phyloP scores from a whole-genome alignment of 2,888 invertebrate species.

The Pristionchus exspectatus region DNA sequence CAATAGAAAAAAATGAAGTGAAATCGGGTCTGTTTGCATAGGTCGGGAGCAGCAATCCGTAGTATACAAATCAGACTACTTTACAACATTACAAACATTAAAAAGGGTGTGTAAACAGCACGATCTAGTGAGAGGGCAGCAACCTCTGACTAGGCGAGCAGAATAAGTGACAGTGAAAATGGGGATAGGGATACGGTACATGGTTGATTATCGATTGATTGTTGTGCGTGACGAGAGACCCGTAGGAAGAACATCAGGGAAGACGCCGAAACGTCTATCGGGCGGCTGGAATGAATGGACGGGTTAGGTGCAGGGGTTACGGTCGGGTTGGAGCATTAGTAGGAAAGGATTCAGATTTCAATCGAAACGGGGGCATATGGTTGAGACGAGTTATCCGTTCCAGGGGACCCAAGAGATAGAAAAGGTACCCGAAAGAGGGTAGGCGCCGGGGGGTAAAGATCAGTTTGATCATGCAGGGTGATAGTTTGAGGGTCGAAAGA shows the following conservation, averaged over 20 bases:
- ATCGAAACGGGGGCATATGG: conserved; percentile 11
- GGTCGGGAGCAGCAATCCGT: conserved; percentile 26
- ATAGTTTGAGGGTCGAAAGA: background rate
- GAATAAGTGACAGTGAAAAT: background rate
- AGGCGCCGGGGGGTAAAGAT: background rate
- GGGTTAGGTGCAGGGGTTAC: conserved; percentile 37
- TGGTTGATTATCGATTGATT: conserved; percentile 37
- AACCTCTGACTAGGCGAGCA: background rate
- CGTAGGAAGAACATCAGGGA: background rate
- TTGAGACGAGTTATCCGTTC: background rate
- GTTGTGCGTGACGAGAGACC: conserved; percentile 7
- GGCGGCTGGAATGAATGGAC: background rate
- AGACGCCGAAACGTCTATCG: background rate
- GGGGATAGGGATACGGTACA: background rate
- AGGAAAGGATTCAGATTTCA: background rate
- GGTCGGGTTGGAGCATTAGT: conserved; percentile 17
- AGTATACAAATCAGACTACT: background rate
- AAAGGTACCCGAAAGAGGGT: conserved; percentile 20
- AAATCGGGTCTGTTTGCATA: background rate
- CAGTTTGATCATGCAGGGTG: background rate
- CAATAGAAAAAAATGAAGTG: background rate
- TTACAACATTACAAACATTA: background rate
- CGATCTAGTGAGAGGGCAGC: conserved; percentile 1
- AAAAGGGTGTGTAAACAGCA: background rate
- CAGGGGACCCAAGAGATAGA: background rate